Conservation (phyloP, 2,888 invertebrate species). For the Agrilus biguttatus region DNA sequence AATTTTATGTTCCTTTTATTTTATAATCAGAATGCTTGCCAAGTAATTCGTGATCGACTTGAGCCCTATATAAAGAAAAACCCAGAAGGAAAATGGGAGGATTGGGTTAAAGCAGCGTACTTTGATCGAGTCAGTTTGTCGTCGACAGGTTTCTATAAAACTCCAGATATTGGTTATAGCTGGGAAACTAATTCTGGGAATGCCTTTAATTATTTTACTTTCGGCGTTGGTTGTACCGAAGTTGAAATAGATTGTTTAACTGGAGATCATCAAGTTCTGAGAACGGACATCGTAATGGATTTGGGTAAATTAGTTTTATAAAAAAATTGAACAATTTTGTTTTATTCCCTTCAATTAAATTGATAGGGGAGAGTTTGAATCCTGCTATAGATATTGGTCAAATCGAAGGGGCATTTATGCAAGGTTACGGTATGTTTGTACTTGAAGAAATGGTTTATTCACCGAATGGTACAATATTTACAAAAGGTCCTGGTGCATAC, state of each 20-base stretch:
- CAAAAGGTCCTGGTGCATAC: constrained; percentile 85
- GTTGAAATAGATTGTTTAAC: constrained; percentile 91
- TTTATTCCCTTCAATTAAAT: neutral
- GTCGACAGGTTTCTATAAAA: constrained; percentile 70
- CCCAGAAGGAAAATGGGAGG: constrained; percentile 70
- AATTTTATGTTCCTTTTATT: neutral
- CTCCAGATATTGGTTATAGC: constrained; percentile 58
- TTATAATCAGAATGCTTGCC: constrained; percentile 54
- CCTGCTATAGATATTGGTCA: constrained; percentile 96
- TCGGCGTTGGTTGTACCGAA: constrained; percentile 72
- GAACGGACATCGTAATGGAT: constrained; percentile 94
- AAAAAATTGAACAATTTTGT: neutral
- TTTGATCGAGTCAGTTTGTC: constrained; percentile 64
- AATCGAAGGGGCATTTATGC: constrained; percentile 88
- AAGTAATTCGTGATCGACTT: constrained; percentile 55
- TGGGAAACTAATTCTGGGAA: constrained; percentile 55
- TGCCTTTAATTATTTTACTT: constrained; percentile 74
- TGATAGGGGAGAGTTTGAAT: constrained; percentile 66
- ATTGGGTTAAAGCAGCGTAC: constrained; percentile 69
- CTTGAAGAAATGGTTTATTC: constrained; percentile 83
- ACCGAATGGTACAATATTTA: constrained; percentile 65
- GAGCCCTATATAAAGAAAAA: constrained; percentile 58
- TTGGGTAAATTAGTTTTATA: constrained; percentile 35
- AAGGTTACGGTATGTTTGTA: constrained; percentile 86
- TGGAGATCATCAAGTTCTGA: constrained; percentile 79